Evolutionary conservation across 2,113 vertebrate genomes (phyloP), one percentile per base, ranked within the genome.

Genomic region (Tychaedon coryphoeus): DNA sequence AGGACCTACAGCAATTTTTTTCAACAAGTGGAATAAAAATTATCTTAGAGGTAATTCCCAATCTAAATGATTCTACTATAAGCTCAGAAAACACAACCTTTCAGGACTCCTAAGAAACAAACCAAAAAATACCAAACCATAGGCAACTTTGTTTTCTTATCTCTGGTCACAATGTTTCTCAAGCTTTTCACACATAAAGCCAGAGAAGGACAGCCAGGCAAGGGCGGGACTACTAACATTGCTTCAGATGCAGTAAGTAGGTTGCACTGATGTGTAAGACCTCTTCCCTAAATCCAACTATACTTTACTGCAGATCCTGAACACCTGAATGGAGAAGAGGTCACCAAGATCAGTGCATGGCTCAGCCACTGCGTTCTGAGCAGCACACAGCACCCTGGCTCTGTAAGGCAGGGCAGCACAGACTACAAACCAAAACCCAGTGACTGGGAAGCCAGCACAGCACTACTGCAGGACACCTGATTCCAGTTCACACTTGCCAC

Each of bases 321-420:
- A 70, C 42, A 76, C 9, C 36, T 62, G 73, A 34, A 51, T 12
- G 38, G 53, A 65, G 48, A 66, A 56, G 48, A 73, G 17, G 7
- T 43, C 29, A 66, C 16, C 9, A 43, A 54, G 8, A 56, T 12
- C 53, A 26, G 36, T 15, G 48, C 7, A 3, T 2, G 25, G 67
- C 57, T 50, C 29, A 48, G 45, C 28, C 19, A 6, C 60, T 0
- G 2, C 0, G 0, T 26, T 53, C n/a, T 16, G 17, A 82, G 47
- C 1, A 0, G 66, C 76, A 80, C 58, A 8, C 10, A 60, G 62
- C 69, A 60, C 12, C 4, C 17, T 11, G 20, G 24, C 26, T 14
- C n/a, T 14, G 0, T 5, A 20, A 17, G 28, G 47, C 36, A 70
- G 2, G 0, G 51, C 51, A 77, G 69, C 53, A 42, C 50, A 48